phyloP scores from a whole-genome alignment of 2,113 vertebrate genomes.

The Dromas ardeola region DNA sequence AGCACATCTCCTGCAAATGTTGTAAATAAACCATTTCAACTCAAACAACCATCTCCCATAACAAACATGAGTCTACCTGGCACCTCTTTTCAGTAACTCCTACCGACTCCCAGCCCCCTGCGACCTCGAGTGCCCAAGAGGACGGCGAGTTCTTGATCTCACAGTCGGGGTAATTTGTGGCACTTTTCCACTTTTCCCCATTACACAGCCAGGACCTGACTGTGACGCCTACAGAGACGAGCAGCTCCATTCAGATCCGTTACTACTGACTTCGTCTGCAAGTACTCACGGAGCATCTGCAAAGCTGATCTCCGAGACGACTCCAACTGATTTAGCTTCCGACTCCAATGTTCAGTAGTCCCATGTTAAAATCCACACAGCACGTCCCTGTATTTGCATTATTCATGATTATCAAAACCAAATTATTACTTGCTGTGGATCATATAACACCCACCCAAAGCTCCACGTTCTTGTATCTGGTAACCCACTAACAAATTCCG shows the following conservation, averaged over 20 bases:
- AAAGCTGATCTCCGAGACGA: background rate
- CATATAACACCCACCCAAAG: background rate
- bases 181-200: too few relatives aligned
- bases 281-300: background rate
- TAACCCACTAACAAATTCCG: background rate
- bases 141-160: background rate
- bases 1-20: background rate
- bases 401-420: background rate
- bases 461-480: background rate
- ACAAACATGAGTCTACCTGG: background rate
- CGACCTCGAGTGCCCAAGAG: rapidly evolving
- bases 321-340: background rate
- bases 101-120: background rate
- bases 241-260: rapidly evolving
- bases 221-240: background rate
- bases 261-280: background rate
- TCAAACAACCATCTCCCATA: background rate
- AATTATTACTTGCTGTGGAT: background rate
- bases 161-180: background rate
- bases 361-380: background rate
- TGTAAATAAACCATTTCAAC: background rate
- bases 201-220: background rate
- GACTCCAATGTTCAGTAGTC: rapidly evolving
- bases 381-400: background rate
- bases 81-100: background rate